These are phyloP conservation scores for Dendronephthya gigantea DNA, from an alignment of 64 coral and sea anemone species.

Conservation along the genomic window DNA sequence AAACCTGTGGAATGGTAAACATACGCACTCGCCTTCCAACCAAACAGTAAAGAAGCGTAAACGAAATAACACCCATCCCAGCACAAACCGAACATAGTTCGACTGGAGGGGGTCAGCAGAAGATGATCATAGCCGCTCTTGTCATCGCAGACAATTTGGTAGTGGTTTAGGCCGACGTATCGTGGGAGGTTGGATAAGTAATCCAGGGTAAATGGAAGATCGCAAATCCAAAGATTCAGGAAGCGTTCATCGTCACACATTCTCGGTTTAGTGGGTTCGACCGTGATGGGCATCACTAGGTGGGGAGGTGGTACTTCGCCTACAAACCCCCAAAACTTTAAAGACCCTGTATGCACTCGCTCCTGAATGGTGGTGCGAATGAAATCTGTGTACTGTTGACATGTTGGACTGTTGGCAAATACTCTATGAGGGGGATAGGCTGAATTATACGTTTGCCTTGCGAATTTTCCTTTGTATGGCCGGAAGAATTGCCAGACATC, in stretches of 20 bases:
- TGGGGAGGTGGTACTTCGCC: conserved; percentile 4
- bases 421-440: neutral
- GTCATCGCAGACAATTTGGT: neutral
- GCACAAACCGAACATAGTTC: conserved; percentile 1
- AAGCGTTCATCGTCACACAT: conserved; percentile 1
- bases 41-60: too few species aligned
- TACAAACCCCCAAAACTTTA: neutral
- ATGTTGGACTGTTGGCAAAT: neutral
- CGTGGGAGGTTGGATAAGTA: conserved; percentile 6
- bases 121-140: conserved; percentile 4
- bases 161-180: neutral
- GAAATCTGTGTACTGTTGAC: neutral
- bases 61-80: neutral
- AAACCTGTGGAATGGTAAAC: neutral
- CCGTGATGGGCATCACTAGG: conserved; percentile 3
- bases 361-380: neutral
- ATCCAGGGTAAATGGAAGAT: neutral
- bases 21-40: conserved; percentile 4
- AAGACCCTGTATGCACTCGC: neutral
- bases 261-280: neutral
- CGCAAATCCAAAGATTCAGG: neutral
- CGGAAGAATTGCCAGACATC: neutral
- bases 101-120: neutral
- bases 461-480: neutral
- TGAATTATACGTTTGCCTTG: neutral